Evolutionary conservation across 2,113 vertebrate species (phyloP), one percentile per base, ranked within the genome.

Genomic region (Naja naja): DNA sequence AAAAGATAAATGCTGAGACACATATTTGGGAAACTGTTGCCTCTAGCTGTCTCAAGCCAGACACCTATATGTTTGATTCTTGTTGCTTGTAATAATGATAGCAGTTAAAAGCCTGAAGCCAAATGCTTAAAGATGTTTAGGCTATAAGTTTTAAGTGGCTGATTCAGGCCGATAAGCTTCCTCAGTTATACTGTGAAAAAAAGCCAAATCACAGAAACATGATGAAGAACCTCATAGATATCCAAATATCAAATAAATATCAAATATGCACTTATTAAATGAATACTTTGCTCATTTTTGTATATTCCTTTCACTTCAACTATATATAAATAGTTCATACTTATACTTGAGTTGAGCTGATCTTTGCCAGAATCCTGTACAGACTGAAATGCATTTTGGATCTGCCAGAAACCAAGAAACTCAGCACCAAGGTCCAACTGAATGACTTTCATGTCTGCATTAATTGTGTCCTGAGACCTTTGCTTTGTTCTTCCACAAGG

Each of bases 11-110:
- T 30, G 34, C 8, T 0, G 0, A 93, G 88, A 53, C 89, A 27
- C 11, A 4, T 47, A 47, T 52, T 93, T 47, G 89, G 20, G 92
- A 94, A 91, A 1, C 81, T 85, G 49, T 23, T 56, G 10, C 90
- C 90, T 91, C 85, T 74, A n/a, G 53, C 9, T 94, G 81, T 94
- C 90, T 18, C 30, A 74, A 60, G 64, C 18, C 90, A 91, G 54
- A 85, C 18, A 55, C 91, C 89, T 86, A 34, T 14, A 88, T 47
- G 22, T 23, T 20, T 81, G 53, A 91, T 34, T 93, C 18, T 43
- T 88, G n/a, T 43, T 90, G 34, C 53, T 69, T 27, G 69, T 93
- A 4, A 60, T 34, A 92, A 91, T 4, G 0, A 55, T 92, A 81
- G 9, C 91, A 95, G 92, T 69, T 55, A 90, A 69, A 55, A 23